Conservation (phyloP, 1,140 invertebrate genomes). For the Rhyzopertha dominica region DNA sequence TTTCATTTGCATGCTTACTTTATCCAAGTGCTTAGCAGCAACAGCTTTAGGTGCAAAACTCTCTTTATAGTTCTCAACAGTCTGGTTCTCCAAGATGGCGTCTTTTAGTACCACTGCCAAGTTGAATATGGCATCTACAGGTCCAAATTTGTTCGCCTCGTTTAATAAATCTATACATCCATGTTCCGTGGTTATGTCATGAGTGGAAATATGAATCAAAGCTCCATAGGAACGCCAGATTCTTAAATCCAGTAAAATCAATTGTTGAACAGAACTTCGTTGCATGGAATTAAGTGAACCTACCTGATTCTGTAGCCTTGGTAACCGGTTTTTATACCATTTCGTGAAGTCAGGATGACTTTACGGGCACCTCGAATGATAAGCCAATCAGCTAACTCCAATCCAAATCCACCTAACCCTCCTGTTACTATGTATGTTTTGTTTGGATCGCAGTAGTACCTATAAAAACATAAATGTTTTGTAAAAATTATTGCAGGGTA, state of each 20-base stretch:
- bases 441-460: conserved; percentile 43
- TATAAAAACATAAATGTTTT: conserved; percentile 18
- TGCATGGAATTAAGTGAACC: too few species aligned
- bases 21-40: conserved; percentile 50
- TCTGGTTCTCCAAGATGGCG: conserved; percentile 51
- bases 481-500: too few species aligned
- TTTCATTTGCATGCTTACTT: too few species aligned
- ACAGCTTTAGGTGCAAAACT: conserved; percentile 50
- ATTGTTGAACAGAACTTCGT: too few species aligned
- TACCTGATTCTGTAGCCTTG: conserved; percentile 58
- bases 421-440: conserved; percentile 59
- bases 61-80: conserved; percentile 46
- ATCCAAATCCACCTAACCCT: conserved; percentile 84
- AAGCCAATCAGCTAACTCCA: conserved; percentile 88
- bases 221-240: conserved; percentile 54
- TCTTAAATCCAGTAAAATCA: too few species aligned
- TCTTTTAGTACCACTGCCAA: conserved; percentile 63
- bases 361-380: conserved; percentile 71
- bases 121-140: conserved; percentile 74
- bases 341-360: conserved; percentile 72
- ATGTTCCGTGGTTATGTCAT: conserved; percentile 46
- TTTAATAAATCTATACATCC: conserved; percentile 55
- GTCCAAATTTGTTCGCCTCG: conserved; percentile 53
- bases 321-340: conserved; percentile 73
- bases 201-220: conserved; percentile 48